Evolutionary conservation across 1,140 invertebrate genomes (phyloP), one percentile per base, ranked within the genome.

Genomic region (Drosophila murphyi): DNA sequence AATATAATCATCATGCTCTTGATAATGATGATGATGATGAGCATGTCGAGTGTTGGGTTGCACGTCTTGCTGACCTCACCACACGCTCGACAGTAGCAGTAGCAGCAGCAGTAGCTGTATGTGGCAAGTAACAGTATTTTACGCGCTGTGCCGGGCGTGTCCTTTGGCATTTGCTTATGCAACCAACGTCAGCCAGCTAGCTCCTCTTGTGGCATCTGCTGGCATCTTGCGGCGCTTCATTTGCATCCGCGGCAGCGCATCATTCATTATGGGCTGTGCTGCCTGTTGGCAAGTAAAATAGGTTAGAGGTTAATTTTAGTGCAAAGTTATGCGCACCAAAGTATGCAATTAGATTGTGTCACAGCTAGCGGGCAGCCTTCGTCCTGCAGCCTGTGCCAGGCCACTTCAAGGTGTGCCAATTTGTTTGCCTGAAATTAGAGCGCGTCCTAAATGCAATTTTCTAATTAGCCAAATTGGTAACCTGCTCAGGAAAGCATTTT

Each of bases 261-360:
- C 73, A 80, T 89, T 89, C 85, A 89, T 89, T 85, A 89, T 89
- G 85, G 78, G 59, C 68, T 51, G 54, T 64, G 71, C 71, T 57
- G 70, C 57, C 47, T 70, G 75, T 76, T 61, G 41, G 45, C 51
- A 87, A 20, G 20, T 20, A 20, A 90, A 90, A 90, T 87, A 78
- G 82, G 87, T 87, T 90, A 90, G 80, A 78, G 82, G 72, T 87
- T 90, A 87, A 90, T 90, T 90, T 90, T 61, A 87, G 87, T 90
- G 87, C 77, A 83, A 90, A 90, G 88, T 82, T 83, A 90, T 83
- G 79, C 87, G 80, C 72, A 69, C 52, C 65, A 82, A 86, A 86
- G 82, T 87, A 86, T 86, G 81, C 81, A 85, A 85, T 85, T 85
- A 85, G 82, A 86, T 86, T 86, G 65, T 65, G 78, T 57, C 61